These are phyloP conservation scores for Oryctes rhinoceros DNA, from an alignment of 1,140 invertebrate genomes.

Conservation along the genomic window DNA sequence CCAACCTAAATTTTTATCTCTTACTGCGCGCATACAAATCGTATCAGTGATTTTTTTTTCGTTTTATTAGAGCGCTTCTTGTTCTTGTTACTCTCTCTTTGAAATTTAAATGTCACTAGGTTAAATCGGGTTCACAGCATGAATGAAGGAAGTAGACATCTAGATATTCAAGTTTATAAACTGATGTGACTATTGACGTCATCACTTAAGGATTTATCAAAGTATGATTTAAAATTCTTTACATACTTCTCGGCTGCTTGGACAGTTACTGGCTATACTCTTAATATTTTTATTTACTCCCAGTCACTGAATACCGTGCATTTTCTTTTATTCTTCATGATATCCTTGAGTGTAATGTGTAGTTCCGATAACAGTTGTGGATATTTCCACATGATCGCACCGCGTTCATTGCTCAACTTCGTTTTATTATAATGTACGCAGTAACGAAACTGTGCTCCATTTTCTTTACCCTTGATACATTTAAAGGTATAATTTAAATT, in stretches of 20 bases:
- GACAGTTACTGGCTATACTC: too few species aligned
- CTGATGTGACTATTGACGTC: conserved; percentile 22
- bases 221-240: conserved; percentile 51
- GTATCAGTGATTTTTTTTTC: too few species aligned
- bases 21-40: neutral
- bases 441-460: too few species aligned
- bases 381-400: too few species aligned
- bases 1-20: neutral
- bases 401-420: too few species aligned
- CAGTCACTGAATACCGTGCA: too few species aligned
- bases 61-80: neutral
- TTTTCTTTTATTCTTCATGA: too few species aligned
- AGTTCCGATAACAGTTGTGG: too few species aligned
- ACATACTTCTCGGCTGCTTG: conserved; percentile 28
- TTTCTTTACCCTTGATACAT: conserved; percentile 50
- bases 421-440: too few species aligned
- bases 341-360: too few species aligned
- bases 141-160: conserved; percentile 48
- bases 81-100: neutral
- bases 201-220: conserved; percentile 51
- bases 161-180: conserved; percentile 45
- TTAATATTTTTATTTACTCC: too few species aligned
- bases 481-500: conserved; percentile 50
- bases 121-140: conserved; percentile 47
- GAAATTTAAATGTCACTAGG: conserved; percentile 22